These are phyloP conservation scores for Clistopyga incitator DNA, from an alignment of 2,888 invertebrate species.

Conservation along the genomic window DNA sequence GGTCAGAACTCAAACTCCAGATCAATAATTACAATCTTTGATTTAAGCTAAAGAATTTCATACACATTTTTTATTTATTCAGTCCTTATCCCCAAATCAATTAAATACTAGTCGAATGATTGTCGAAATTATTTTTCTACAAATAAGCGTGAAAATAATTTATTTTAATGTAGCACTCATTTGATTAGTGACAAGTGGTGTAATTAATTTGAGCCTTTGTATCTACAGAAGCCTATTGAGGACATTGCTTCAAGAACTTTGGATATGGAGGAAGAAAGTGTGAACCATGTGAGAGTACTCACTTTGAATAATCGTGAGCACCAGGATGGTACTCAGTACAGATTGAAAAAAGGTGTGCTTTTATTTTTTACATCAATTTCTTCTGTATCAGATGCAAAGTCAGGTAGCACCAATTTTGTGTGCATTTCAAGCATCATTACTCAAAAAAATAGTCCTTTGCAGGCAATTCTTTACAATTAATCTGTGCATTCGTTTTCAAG, in stretches of 20 bases:
- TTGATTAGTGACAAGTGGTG: background rate
- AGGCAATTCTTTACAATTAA: too few species aligned
- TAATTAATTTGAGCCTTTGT: conserved; percentile 6
- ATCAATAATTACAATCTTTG: conserved; percentile 24
- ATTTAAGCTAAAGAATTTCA: background rate
- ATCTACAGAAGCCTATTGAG: conserved; percentile 63
- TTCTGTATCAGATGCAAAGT: background rate
- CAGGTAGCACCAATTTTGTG: too few species aligned
- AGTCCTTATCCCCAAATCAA: background rate
- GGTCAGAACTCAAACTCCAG: background rate
- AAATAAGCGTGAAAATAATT: background rate
- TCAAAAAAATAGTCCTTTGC: too few species aligned
- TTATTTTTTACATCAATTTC: conserved; percentile 28
- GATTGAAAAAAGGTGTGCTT: conserved; percentile 84
- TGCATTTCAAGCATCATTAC: too few species aligned
- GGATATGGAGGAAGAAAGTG: conserved; percentile 61
- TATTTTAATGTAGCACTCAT: conserved; percentile 19
- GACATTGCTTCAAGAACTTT: conserved; percentile 73
- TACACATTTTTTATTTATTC: background rate
- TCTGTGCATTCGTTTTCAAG: too few species aligned
- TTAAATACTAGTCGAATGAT: background rate
- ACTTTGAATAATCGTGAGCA: conserved; percentile 91
- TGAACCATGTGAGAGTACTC: conserved; percentile 86
- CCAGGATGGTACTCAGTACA: conserved; percentile 90
- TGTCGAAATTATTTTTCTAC: conserved; percentile 18